These are phyloP conservation scores for Trachelus iudaicus DNA, from an alignment of 2,888 invertebrate genomes.

Conservation along the genomic window DNA sequence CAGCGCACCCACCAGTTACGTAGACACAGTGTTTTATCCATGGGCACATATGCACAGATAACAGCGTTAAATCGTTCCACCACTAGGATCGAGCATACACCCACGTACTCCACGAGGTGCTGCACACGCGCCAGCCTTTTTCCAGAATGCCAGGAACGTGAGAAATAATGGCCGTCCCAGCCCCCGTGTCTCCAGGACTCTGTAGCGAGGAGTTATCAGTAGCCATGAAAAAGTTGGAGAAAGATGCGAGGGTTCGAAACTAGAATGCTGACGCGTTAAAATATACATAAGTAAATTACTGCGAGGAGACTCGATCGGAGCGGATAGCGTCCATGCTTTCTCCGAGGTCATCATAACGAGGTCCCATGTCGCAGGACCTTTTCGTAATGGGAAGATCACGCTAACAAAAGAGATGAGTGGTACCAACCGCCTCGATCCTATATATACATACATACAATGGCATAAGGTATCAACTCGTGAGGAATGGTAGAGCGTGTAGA, in stretches of 20 bases:
- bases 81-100: not conserved
- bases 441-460: constrained; percentile 1
- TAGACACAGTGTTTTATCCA: not conserved
- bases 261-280: not conserved
- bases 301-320: constrained; percentile 28
- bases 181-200: not conserved
- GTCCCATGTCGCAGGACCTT: constrained; percentile 38
- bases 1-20: not conserved
- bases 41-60: not conserved
- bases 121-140: not conserved
- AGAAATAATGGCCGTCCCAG: not conserved
- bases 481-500: constrained; percentile 27
- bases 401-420: constrained; percentile 18
- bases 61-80: not conserved
- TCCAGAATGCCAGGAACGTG: not conserved
- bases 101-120: not conserved
- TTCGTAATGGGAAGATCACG: constrained; percentile 27
- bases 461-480: constrained; percentile 9
- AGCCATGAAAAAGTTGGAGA: not conserved
- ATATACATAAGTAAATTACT: not conserved
- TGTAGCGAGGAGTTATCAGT: not conserved
- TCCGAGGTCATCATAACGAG: constrained; percentile 55
- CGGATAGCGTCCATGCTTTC: constrained; percentile 32
- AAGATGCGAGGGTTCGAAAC: not conserved
- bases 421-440: not conserved